phyloP scores from a whole-genome alignment of 2,888 invertebrate species.

The Diaphora mendica region DNA sequence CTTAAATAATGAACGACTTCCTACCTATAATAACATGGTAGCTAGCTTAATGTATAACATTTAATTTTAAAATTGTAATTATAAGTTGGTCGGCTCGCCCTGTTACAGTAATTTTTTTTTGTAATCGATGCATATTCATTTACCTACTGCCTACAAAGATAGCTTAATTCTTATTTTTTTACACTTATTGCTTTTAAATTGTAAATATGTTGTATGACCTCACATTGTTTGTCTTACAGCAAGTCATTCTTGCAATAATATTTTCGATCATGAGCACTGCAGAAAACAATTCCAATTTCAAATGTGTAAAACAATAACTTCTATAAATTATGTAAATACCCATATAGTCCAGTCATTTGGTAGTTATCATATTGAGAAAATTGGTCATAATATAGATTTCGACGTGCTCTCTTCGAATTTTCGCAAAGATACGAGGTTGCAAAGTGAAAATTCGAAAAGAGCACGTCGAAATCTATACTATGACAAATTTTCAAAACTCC shows the following conservation, averaged over 20 bases:
- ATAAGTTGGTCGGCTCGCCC: slow-evolving; percentile 24
- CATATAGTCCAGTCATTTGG: no score
- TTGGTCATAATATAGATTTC: no score
- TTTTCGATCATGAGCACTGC: not conserved
- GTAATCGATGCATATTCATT: slow-evolving; percentile 4
- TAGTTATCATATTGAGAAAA: no score
- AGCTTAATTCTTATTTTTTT: not conserved
- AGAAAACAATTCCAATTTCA: not conserved
- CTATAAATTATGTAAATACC: no score
- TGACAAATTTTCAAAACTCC: no score
- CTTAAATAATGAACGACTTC: slow-evolving; percentile 40
- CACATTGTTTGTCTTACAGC: not conserved
- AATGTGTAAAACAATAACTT: not conserved
- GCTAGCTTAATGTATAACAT: slow-evolving; percentile 28
- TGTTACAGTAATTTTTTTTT: slow-evolving; percentile 22
- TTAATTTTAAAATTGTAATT: slow-evolving; percentile 24
- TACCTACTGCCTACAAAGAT: slow-evolving; percentile 6
- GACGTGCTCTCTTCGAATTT: no score
- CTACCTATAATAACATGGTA: slow-evolving; percentile 34
- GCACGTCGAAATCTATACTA: no score
- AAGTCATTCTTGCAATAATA: not conserved
- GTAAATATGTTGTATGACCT: not conserved
- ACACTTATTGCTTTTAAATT: not conserved
- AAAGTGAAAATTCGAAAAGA: no score
- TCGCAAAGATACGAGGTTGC: no score